Percentiles rank a stretch among this genome's conserved stretches.
Conservation (phyloP, 2,797 vertebrate genomes). For the Brotogeris chrysoptera region DNA sequence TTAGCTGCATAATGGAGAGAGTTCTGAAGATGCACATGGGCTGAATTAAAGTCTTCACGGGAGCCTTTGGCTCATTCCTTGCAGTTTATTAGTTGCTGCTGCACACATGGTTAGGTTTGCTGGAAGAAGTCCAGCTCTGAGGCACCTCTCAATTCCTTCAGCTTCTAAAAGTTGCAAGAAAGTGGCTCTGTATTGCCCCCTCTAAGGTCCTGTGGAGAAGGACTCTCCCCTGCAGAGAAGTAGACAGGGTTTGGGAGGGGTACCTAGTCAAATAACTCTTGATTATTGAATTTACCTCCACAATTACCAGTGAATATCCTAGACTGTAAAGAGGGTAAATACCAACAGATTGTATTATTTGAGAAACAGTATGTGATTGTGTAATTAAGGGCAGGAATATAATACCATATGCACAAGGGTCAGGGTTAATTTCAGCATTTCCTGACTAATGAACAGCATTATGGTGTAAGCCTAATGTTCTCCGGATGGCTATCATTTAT, state of each 20-base stretch:
- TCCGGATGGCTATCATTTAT: constrained; percentile 42
- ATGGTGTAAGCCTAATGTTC: constrained; percentile 41
- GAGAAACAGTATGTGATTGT: constrained; percentile 46
- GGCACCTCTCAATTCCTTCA: constrained; percentile 27
- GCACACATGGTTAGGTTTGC: constrained; percentile 48
- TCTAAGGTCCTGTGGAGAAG: background rate
- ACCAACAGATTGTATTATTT: constrained; percentile 34
- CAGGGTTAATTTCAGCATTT: constrained; percentile 47
- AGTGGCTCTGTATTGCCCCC: background rate
- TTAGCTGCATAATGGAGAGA: background rate
- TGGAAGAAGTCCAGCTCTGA: constrained; percentile 55
- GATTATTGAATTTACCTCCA: constrained; percentile 41
- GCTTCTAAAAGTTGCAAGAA: constrained; percentile 24
- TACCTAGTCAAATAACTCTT: background rate
- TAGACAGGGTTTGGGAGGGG: background rate
- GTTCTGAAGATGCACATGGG: constrained; percentile 57
- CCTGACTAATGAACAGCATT: constrained; percentile 27
- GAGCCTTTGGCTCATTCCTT: constrained; percentile 45
- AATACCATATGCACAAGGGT: constrained; percentile 5
- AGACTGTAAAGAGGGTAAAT: constrained; percentile 21
- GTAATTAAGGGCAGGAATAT: constrained; percentile 41
- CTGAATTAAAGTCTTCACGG: constrained; percentile 21
- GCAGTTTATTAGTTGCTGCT: constrained; percentile 53
- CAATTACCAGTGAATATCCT: constrained; percentile 18
- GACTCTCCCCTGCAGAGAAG: constrained; percentile 30